Evolutionary conservation across 2,113 vertebrate species (phyloP), one percentile per base, ranked within the genome.

Genomic region (Callochromis pleurospilus): DNA sequence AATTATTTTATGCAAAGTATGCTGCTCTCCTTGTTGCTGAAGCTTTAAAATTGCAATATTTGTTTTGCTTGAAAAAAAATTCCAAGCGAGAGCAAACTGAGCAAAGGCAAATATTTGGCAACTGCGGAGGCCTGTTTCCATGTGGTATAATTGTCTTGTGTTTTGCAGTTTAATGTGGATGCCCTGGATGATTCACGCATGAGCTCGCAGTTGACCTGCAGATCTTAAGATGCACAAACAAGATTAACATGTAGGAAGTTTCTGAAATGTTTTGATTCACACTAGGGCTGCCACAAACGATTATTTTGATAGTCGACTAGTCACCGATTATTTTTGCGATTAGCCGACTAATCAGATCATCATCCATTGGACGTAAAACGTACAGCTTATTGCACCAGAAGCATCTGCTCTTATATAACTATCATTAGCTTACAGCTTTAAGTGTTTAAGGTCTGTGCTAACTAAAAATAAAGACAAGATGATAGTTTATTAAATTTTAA

Each of bases 91-190:
- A 29, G 13, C 60, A 70, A 82, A 82, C n/a, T 17, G 1, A 40
- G 47, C 58, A 5, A 26, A 8, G 31, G 13, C 60, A 82, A 68
- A 68, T 68, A 68, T 68, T 65, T 81, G 24, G 15, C 24, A 77
- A 19, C 24, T 12, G 42, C 6, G 6, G 42, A 49, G 70, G 6
- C 42, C 15, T 49, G 10, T 77, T 77, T 31, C 45, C 45, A 31
- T 2, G 70, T 29, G 24, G 79, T 31, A 5, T 38, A n/a, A 60
- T 31, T 12, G 9, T 81, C 54, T 47, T 47, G 24, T 47, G 31
- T 31, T 12, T 31, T 12, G 6, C 73, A 77, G 6, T 12, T 77
- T 49, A 77, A 77, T 31, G n/a, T 77, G 70, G 42, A 75, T 29
- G 68, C 40, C 68, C 40, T 7, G 24, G 68, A 75, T 58, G 21